Evolutionary conservation across 2,888 invertebrate species (phyloP), one percentile per base, ranked within the genome.

Genomic region (Ormyrus thymus): DNA sequence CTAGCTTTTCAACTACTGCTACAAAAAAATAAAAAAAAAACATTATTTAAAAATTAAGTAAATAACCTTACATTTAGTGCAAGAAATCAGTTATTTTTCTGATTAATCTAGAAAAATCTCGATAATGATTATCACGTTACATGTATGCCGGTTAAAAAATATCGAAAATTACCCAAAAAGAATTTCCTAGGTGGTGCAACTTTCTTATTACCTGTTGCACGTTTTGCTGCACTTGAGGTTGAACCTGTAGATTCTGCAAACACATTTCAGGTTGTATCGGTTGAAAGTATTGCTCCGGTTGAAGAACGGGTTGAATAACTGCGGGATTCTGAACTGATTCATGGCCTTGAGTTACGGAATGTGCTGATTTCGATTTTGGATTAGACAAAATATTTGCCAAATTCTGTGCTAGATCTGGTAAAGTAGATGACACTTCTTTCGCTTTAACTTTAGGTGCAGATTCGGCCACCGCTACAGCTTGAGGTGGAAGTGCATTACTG

Each of bases 321-420:
- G 82, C 46, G 7, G 81, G 71, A 56, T 79, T 83, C 15, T 82
- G 74, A 51, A 79, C 29, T 48, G 79, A 78, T n/a, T 87, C 87
- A 13, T 88, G 89, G 43, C 81, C 84, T 11, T 84, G 82, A n/a
- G 83, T 72, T 66, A 87, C 86, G 1, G 88, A 84, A 6, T 88
- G 87, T 6, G 83, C 81, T 3, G 87, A 85, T 71, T 89, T 90
- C 0, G 89, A 86, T 76, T 90, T 90, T 0, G 90, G 89, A 83
- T 90, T 89, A 0, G 89, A 89, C 8, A 90, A 82, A 81, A 90
- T 90, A 72, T 90, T 90, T 3, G 90, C 90, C 46, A 90, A 83
- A 84, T 90, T 90, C 82, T 90, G 89, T 4, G 89, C 90, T 4
- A 90, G 82, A 79, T 90, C 90, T 11, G 90, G 90, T 29, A 90